Evolutionary conservation across 2,888 invertebrate species (phyloP).

Genomic region (Meandrusa payeni): DNA sequence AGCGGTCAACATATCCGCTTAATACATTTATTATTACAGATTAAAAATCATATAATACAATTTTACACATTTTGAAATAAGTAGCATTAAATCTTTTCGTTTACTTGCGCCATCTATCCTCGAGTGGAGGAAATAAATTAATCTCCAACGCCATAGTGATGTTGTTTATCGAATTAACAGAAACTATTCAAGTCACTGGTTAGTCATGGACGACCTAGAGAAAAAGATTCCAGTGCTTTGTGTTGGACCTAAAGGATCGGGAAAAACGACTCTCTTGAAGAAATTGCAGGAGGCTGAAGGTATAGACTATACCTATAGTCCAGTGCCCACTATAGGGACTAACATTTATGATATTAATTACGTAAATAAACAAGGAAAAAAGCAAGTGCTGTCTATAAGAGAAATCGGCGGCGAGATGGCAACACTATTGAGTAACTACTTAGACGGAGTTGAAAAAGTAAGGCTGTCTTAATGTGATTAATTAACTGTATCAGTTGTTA

Average conservation of each 20-base stretch:
- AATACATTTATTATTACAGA: no score
- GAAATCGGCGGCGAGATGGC: constrained; percentile 93
- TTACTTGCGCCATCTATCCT: constrained; percentile 46
- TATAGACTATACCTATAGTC: constrained; percentile 88
- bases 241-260: constrained; percentile 89
- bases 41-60: no score
- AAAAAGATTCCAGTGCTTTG: constrained; percentile 80
- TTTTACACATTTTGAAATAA: no score
- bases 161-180: constrained; percentile 42
- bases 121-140: constrained; percentile 51
- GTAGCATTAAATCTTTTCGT: no score
- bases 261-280: constrained; percentile 89
- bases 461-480: no score
- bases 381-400: constrained; percentile 80
- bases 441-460: constrained; percentile 82
- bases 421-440: constrained; percentile 90
- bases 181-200: constrained; percentile 1
- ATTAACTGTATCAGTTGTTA: no score
- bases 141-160: constrained; percentile 29
- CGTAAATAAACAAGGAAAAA: constrained; percentile 69
- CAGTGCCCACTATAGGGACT: constrained; percentile 90
- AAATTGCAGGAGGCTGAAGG: constrained; percentile 85
- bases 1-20: no score
- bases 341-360: constrained; percentile 85
- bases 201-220: constrained; percentile 63